phyloP scores from a whole-genome alignment of 37 sponge, comb jelly and placozoan species.

The Axinella damicornis region DNA sequence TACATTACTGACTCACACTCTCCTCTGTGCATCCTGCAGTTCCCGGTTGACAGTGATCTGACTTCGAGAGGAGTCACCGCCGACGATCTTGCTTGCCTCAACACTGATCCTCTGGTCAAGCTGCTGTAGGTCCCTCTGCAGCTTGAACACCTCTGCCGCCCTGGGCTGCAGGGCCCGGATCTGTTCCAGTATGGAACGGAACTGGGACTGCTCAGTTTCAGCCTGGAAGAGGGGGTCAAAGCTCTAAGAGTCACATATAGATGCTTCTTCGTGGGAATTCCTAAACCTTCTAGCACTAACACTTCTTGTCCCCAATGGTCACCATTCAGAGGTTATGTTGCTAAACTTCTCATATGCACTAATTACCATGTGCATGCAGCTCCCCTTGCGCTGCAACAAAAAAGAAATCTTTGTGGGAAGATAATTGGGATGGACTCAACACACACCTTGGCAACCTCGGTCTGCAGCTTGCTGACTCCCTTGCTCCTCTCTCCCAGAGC shows the following conservation, averaged over 20 bases:
- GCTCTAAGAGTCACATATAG: too few relatives aligned
- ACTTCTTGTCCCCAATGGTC: too few relatives aligned
- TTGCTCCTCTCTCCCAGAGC: constrained; percentile 18
- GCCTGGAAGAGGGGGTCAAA: neutral
- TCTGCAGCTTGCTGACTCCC: neutral
- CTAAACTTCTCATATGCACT: too few relatives aligned
- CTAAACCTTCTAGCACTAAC: too few relatives aligned
- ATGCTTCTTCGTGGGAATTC: too few relatives aligned
- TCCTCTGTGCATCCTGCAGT: constrained; percentile 58
- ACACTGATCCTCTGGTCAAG: constrained; percentile 52
- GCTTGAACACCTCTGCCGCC: constrained; percentile 37
- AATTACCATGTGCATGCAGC: too few relatives aligned
- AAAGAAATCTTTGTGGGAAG: too few relatives aligned
- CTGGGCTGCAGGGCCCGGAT: constrained; percentile 48
- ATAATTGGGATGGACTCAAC: too few relatives aligned
- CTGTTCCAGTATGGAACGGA: constrained; percentile 38
- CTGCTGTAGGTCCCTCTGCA: constrained; percentile 39
- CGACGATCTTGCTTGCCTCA: constrained; percentile 58
- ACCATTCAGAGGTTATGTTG: too few relatives aligned
- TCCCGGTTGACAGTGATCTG: constrained; percentile 70
- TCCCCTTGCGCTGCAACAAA: too few relatives aligned
- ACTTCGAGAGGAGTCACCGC: constrained; percentile 38
- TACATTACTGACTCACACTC: constrained; percentile 39
- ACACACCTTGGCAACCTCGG: constrained; percentile 4
- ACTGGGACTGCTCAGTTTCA: constrained; percentile 11